Percentiles rank a stretch among this genome's conserved stretches.
phyloP scores from a whole-genome alignment of 2,888 invertebrate genomes.

The Drosophila fulvimacula region DNA sequence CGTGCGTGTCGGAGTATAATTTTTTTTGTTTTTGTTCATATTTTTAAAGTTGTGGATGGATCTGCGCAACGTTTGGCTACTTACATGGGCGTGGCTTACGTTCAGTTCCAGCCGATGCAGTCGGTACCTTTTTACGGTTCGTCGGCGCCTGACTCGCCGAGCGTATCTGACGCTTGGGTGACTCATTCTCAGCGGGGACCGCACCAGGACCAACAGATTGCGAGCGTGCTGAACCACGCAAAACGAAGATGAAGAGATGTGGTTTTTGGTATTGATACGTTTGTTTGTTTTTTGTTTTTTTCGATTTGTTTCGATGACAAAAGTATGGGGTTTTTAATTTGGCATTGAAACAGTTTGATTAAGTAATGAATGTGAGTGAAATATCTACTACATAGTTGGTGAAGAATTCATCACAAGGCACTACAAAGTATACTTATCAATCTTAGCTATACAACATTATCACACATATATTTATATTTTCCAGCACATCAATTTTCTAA shows the following conservation, averaged over 20 bases:
- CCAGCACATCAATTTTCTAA: not conserved
- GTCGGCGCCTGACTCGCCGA: constrained; percentile 85
- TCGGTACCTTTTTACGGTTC: constrained; percentile 87
- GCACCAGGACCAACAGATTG: constrained; percentile 89
- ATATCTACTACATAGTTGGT: constrained; percentile 15
- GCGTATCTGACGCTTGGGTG: constrained; percentile 91
- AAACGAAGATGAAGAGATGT: constrained; percentile 51
- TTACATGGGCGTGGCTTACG: constrained; percentile 90
- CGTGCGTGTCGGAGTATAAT: constrained; percentile 25
- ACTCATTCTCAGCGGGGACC: constrained; percentile 87
- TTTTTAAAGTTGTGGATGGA: constrained; percentile 33
- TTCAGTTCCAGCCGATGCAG: constrained; percentile 84
- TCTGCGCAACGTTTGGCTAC: constrained; percentile 82
- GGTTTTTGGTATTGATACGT: constrained; percentile 42
- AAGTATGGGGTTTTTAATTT: constrained; percentile 71
- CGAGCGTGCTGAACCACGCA: constrained; percentile 86
- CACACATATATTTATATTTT: constrained; percentile 6
- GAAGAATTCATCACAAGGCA: constrained; percentile 14
- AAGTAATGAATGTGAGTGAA: constrained; percentile 32
- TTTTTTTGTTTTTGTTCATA: constrained; percentile 14
- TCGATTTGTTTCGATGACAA: constrained; percentile 67
- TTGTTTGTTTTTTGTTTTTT: constrained; percentile 22
- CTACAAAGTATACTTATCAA: constrained; percentile 37
- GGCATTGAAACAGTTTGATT: constrained; percentile 29
- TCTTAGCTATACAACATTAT: constrained; percentile 19